Conservation (phyloP, 2,797 vertebrate genomes). For the Staurois parvus region DNA sequence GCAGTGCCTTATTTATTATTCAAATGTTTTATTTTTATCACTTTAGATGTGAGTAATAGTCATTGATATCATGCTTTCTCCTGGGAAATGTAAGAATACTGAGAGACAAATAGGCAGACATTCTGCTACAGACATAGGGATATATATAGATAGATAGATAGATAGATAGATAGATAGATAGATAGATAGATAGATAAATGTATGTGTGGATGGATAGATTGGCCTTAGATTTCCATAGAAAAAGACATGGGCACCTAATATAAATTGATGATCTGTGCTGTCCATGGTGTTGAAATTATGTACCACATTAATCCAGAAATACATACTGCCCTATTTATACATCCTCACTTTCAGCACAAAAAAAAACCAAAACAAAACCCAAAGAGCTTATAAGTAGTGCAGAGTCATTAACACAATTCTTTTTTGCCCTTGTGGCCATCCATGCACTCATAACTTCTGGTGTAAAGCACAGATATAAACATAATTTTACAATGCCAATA, state of each 20-base stretch:
- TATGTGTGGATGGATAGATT: neutral
- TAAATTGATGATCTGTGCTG: neutral
- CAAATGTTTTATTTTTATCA: conserved; percentile 53
- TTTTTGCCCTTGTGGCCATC: too few species aligned
- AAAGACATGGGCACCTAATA: neutral
- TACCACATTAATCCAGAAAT: neutral
- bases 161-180: neutral
- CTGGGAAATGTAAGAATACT: conserved; percentile 10
- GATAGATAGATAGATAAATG: neutral
- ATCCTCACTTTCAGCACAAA: too few species aligned
- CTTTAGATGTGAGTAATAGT: conserved; percentile 45
- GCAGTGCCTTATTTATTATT: conserved; percentile 46
- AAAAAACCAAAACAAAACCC: too few species aligned
- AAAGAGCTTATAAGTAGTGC: too few species aligned
- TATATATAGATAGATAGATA: neutral
- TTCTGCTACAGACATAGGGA: neutral
- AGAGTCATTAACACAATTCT: too few species aligned
- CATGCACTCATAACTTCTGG: too few species aligned
- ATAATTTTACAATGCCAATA: too few species aligned
- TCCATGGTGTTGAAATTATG: neutral
- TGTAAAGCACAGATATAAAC: too few species aligned
- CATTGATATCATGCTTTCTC: conserved; percentile 1
- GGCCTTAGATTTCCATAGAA: neutral
- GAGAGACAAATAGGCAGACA: neutral
- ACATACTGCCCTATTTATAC: neutral